These are phyloP conservation scores for Drosophila nebulosa DNA, from an alignment of 1,140 invertebrate genomes.

Conservation along the genomic window DNA sequence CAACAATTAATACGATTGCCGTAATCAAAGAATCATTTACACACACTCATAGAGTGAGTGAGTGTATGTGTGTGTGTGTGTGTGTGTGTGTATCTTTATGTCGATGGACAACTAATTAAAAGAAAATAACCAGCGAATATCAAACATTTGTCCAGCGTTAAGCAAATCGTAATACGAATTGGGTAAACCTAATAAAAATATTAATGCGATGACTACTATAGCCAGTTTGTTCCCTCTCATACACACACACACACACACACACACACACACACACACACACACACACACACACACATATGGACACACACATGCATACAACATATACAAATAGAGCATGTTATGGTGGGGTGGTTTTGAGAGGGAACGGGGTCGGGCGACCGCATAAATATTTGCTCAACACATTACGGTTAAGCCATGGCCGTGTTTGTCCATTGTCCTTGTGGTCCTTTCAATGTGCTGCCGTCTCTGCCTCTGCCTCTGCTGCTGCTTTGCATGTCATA, in stretches of 20 bases:
- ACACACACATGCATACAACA: background rate
- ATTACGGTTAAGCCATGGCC: conserved; percentile 36
- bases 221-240: background rate
- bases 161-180: conserved; percentile 26
- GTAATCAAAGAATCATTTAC: conserved; percentile 20
- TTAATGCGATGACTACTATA: conserved; percentile 35
- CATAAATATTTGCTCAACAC: conserved; percentile 55
- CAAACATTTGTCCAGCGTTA: conserved; percentile 19
- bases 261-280: background rate
- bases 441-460: conserved; percentile 26
- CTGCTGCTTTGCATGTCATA: conserved; percentile 51
- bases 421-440: conserved; percentile 44
- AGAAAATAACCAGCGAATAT: conserved; percentile 24
- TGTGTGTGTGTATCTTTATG: background rate
- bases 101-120: conserved; percentile 46
- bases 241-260: background rate
- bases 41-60: background rate
- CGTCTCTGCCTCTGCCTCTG: background rate
- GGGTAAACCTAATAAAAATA: conserved; percentile 55
- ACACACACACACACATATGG: background rate
- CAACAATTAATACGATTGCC: conserved; percentile 58
- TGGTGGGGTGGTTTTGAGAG: background rate
- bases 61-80: background rate
- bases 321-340: background rate
- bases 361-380: background rate